These are phyloP conservation scores for Xiphydria camelus DNA, from an alignment of 2,888 invertebrate species.

Conservation along the genomic window DNA sequence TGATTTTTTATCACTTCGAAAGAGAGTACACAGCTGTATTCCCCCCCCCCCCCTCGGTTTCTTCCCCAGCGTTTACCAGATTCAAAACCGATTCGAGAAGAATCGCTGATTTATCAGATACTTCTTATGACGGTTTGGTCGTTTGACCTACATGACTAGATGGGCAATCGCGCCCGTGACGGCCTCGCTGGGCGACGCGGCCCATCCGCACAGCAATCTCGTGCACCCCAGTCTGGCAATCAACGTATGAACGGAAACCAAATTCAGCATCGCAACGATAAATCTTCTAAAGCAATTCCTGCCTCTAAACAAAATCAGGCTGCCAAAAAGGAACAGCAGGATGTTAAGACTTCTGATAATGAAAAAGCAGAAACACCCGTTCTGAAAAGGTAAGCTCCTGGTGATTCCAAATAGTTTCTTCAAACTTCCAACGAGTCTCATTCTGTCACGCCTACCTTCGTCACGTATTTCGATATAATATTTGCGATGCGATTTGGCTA, in stretches of 20 bases:
- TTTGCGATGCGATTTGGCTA: conserved; percentile 1
- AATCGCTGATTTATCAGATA: conserved; percentile 25
- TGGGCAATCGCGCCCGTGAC: conserved; percentile 57
- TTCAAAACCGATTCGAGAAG: conserved; percentile 24
- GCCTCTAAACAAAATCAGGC: conserved; percentile 57
- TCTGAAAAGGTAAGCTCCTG: conserved; percentile 55
- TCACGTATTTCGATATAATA: conserved; percentile 12
- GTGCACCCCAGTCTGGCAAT: conserved; percentile 55
- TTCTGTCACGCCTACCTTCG: conserved; percentile 8
- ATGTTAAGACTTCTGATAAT: conserved; percentile 55
- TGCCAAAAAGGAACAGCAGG: conserved; percentile 57
- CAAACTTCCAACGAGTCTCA: conserved; percentile 32
- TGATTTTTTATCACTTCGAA: conserved; percentile 7
- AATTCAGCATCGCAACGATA: conserved; percentile 58
- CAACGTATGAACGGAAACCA: conserved; percentile 58
- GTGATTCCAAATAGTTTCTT: conserved; percentile 50
- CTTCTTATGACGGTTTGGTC: conserved; percentile 53
- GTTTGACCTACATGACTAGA: conserved; percentile 54
- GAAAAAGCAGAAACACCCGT: conserved; percentile 56
- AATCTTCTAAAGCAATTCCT: conserved; percentile 57
- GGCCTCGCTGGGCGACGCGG: conserved; percentile 56
- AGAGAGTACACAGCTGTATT: conserved; percentile 12
- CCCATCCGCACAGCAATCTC: conserved; percentile 55
- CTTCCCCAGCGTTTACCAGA: conserved; percentile 24
- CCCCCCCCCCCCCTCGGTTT: too few relatives aligned